Base-by-base conservation (phyloP, 2,888 invertebrate genomes). In the Melipona beecheii region DNA sequence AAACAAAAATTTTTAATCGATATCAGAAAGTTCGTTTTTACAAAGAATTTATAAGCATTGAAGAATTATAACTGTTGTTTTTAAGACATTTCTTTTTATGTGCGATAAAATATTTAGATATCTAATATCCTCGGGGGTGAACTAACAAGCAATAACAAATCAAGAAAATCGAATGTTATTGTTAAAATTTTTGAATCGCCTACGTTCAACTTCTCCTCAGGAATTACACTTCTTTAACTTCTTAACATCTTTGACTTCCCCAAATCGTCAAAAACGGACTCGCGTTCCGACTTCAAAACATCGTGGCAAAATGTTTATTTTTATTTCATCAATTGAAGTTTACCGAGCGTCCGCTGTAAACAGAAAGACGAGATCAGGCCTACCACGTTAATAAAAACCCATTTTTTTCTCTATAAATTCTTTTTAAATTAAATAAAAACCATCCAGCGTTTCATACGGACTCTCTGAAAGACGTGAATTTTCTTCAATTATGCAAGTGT, bases 341-440 rank as follows among this genome's bases (percentile, higher is more conserved):
- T 24, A 65, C 56, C 65, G 54, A 73, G 75, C 76, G 62, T 85
- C 49, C 43, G 69, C 24, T 68, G 71, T 84, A 84, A 79, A 85
- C 89, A 88, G 68, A 81, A 71, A 78, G 66, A 64, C 58, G 64
- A 49, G 24, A 19, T 17, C 86, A 89, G 84, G 70, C 52, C 58
- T 43, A 36, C 86, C 87, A 89, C 71, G 60, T 19, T 43, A n/a
- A 43, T 2, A 66, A 56, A 54, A 5, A 21, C 21, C 21, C 64
- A 68, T 64, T 72, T 71, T 43, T 72, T 68, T 76, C 50, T 43
- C 43, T 5, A 2, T 0, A 19, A 19, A 19, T 56, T 69, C 56
- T 19, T 74, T 52, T 21, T 4, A 3, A 50, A 64, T 43, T 31
- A 24, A 21, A 21, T 19, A 54, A 27, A 69, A 27, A 73, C 11